Evolutionary conservation across 2,797 vertebrate species (phyloP).

Genomic region (Hozukius guyotensis): DNA sequence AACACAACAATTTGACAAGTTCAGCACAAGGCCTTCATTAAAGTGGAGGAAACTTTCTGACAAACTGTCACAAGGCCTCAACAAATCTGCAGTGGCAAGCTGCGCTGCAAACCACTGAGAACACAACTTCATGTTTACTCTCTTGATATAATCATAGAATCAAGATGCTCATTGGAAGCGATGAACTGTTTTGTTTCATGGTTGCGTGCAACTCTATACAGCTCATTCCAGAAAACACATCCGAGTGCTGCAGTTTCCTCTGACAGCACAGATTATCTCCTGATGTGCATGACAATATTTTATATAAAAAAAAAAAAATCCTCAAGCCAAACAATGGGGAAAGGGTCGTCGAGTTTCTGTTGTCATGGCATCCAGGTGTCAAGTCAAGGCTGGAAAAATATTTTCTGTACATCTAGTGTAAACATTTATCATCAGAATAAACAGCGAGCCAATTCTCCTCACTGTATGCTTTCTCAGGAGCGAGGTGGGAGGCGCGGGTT

Average conservation of each 20-base stretch:
- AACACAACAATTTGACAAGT: background rate
- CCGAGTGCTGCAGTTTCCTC: constrained; percentile 11
- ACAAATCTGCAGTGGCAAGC: constrained; percentile 11
- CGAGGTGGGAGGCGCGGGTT: background rate
- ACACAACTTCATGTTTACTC: background rate
- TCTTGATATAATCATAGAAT: constrained; percentile 35
- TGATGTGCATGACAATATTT: background rate
- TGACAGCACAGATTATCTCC: constrained; percentile 8
- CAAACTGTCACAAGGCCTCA: background rate
- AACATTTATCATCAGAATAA: constrained; percentile 58
- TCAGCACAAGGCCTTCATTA: background rate
- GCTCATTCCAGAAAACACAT: constrained; percentile 32
- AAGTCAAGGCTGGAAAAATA: constrained; percentile 11
- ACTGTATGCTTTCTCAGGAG: constrained; percentile 21
- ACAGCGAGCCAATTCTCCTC: constrained; percentile 33
- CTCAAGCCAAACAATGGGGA: background rate
- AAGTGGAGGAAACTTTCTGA: constrained; percentile 4
- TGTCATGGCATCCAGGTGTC: constrained; percentile 6
- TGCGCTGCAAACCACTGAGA: constrained; percentile 1
- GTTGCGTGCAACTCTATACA: constrained; percentile 3
- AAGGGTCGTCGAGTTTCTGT: background rate
- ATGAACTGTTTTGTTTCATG: constrained; percentile 18
- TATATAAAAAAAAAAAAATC: background rate
- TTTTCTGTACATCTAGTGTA: constrained; percentile 22
- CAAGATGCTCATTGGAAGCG: constrained; percentile 22